Evolutionary conservation across 2,113 vertebrate genomes (phyloP).

Genomic region (Aix galericulata): DNA sequence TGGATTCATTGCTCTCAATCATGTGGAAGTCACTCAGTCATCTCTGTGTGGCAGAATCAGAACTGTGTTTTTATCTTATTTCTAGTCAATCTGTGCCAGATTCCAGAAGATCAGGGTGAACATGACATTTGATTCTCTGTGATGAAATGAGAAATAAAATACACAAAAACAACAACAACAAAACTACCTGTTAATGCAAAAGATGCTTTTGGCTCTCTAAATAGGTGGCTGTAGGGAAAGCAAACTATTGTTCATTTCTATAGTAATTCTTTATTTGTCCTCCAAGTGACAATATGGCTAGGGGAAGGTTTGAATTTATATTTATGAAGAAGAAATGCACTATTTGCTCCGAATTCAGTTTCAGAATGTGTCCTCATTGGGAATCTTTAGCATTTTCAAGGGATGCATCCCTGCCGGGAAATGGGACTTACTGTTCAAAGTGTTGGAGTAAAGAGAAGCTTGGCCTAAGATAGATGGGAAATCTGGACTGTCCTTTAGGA

Average conservation of each 20-base stretch:
- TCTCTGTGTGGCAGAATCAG: not conserved
- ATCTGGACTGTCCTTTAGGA: not conserved
- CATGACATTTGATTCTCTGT: not conserved
- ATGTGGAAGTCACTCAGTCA: not conserved
- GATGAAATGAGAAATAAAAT: not conserved
- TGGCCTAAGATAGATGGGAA: not conserved
- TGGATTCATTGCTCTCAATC: not conserved
- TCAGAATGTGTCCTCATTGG: rapidly evolving
- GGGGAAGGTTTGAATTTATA: not conserved
- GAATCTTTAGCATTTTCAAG: not conserved
- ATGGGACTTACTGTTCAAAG: not conserved
- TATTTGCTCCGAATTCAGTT: not conserved
- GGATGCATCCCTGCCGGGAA: not conserved
- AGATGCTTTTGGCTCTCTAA: not conserved
- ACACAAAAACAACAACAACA: not conserved
- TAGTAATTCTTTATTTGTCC: not conserved
- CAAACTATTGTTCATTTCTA: not conserved
- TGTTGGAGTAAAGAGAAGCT: not conserved
- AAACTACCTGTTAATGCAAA: not conserved
- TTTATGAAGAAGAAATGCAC: not conserved
- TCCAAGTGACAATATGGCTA: not conserved
- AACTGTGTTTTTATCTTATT: not conserved
- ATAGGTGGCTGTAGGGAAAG: not conserved
- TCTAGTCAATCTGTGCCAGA: not conserved
- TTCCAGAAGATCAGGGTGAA: not conserved